Percentiles rank a stretch among this genome's conserved stretches.
phyloP scores from a whole-genome alignment of 2,888 invertebrate species.

The Andrena praecox region DNA sequence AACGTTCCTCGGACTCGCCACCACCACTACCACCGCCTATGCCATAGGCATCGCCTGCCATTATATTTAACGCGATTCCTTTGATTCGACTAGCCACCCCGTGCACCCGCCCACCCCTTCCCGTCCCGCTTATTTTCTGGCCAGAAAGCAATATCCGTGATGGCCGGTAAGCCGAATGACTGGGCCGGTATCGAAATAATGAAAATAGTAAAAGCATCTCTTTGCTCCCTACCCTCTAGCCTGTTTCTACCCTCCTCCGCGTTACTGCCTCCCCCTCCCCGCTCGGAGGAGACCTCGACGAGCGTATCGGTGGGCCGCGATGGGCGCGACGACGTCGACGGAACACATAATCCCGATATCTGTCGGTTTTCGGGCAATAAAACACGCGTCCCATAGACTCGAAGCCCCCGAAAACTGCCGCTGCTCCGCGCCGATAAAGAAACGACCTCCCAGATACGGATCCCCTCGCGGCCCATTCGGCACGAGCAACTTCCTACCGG shows the following conservation, averaged over 20 bases:
- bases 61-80: slow-evolving; percentile 74
- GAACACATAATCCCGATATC: slow-evolving; percentile 85
- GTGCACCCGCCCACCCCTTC: background rate
- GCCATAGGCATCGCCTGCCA: slow-evolving; percentile 54
- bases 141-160: slow-evolving; percentile 16
- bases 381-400: slow-evolving; percentile 85
- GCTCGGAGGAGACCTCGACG: slow-evolving; percentile 14
- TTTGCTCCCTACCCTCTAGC: background rate
- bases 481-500: slow-evolving; percentile 5
- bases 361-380: slow-evolving; percentile 88
- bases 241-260: background rate
- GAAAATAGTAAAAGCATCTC: slow-evolving; percentile 4
- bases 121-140: slow-evolving; percentile 53
- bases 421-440: slow-evolving; percentile 83
- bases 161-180: slow-evolving; percentile 16
- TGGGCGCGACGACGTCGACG: slow-evolving; percentile 55
- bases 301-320: slow-evolving; percentile 31
- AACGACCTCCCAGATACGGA: slow-evolving; percentile 81
- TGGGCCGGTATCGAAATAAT: background rate
- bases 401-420: slow-evolving; percentile 75
- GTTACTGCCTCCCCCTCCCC: background rate
- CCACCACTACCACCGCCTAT: slow-evolving; percentile 53
- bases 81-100: slow-evolving; percentile 62
- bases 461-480: slow-evolving; percentile 73
- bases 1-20: slow-evolving; percentile 69